A percentile compares a stretch with the other conserved stretches of the same genome.
These are phyloP conservation scores for Circaetus gallicus DNA, from an alignment of 2,113 vertebrate genomes.

Conservation along the genomic window DNA sequence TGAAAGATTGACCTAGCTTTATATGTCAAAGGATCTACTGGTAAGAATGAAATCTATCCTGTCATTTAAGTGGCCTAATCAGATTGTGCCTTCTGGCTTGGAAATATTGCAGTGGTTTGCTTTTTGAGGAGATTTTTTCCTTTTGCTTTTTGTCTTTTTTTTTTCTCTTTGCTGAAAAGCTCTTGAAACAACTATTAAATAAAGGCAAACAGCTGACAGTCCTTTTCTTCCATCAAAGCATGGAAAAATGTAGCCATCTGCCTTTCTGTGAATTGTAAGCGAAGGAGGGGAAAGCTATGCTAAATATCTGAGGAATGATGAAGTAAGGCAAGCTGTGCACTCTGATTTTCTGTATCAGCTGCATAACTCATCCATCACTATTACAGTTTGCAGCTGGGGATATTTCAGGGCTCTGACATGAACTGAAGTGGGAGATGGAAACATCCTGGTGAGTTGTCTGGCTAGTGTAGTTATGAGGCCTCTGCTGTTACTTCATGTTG, in stretches of 20 bases:
- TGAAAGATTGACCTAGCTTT: background rate
- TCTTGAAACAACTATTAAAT: background rate
- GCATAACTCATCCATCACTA: background rate
- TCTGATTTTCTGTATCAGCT: background rate
- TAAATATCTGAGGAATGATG: conserved; percentile 37
- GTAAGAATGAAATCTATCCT: background rate
- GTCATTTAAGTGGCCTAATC: background rate
- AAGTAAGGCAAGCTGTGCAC: background rate
- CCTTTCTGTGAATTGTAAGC: background rate
- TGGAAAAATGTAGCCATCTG: background rate
- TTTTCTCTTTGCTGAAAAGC: background rate
- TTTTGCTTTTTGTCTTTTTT: background rate
- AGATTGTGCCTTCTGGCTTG: background rate
- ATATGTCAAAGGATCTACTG: background rate
- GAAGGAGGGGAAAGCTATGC: conserved; percentile 15
- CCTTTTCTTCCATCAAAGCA: background rate
- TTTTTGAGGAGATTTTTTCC: background rate
- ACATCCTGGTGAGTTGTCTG: background rate
- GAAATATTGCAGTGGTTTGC: background rate
- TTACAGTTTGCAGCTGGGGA: background rate
- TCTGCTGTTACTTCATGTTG: background rate
- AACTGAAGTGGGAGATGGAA: background rate
- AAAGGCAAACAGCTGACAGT: conserved; percentile 7
- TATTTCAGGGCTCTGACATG: background rate
- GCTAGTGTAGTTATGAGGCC: background rate